Percentiles rank a stretch among this genome's conserved stretches.
phyloP scores from a whole-genome alignment of 2,113 vertebrate species.

The Brachypteracias leptosomus region DNA sequence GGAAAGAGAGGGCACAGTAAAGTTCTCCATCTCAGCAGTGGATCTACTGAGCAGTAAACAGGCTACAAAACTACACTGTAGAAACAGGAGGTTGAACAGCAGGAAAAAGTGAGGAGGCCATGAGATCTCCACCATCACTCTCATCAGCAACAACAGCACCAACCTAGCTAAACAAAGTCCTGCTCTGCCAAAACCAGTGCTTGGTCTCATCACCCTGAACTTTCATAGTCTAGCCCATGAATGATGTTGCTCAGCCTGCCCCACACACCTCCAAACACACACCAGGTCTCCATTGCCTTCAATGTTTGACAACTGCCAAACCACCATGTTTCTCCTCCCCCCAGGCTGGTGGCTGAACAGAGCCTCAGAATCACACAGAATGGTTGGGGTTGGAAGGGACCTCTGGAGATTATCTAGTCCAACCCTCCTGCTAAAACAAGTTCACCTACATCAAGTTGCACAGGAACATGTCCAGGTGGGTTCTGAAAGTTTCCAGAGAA shows the following conservation, averaged over 20 bases:
- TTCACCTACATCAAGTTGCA: not conserved
- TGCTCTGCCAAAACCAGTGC: not conserved
- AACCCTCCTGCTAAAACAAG: not conserved
- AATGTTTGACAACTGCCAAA: not conserved
- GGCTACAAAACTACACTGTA: not conserved
- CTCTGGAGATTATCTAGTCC: not conserved
- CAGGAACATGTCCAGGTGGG: not conserved
- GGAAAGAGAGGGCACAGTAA: not conserved
- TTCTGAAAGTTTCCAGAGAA: not conserved
- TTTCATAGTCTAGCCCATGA: not conserved
- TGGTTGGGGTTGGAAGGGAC: not conserved
- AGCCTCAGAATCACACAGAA: not conserved
- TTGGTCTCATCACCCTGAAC: fast-evolving
- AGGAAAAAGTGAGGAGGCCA: fast-evolving
- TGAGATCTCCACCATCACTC: not conserved
- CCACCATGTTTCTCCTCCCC: fast-evolving
- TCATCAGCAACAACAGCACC: not conserved
- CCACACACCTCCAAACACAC: fast-evolving
- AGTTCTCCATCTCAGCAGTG: not conserved
- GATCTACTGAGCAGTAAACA: not conserved
- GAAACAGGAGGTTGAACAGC: not conserved
- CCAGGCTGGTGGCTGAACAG: fast-evolving
- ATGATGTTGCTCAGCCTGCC: not conserved
- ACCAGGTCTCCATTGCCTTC: fast-evolving
- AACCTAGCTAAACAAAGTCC: not conserved